Evolutionary conservation across 1,140 invertebrate species (phyloP), one percentile per base, ranked within the genome.

Genomic region (Drosophila navojoa): DNA sequence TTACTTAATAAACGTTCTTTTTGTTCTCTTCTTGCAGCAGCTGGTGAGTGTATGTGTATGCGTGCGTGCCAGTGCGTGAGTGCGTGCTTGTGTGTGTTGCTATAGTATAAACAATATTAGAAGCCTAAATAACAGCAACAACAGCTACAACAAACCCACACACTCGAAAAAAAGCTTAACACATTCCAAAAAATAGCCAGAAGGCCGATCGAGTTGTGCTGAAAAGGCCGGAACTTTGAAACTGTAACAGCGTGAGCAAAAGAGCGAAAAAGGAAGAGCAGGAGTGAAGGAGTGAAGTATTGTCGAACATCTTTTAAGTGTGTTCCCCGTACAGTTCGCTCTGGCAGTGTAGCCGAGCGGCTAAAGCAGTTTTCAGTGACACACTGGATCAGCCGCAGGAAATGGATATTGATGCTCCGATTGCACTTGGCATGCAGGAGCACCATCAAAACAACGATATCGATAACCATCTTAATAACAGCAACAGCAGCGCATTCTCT

Each of bases 341-440:
- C 54, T 47, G 61, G 40, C 50, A 54, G 3, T 7, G 10, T 25
- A 35, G 40, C 40, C 32, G 45, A 57, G 52, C 58, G 55, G 40
- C 38, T 19, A 40, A 62, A 35, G 10, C 60, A 67, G 67, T 47
- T 54, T 60, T n/a, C 5, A 49, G 49, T 52, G 35, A 71, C 76
- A 89, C 79, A 53, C 80, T 91, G 78, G 84, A 90, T 74, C 80
- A 81, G 76, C 72, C 69, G 73, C 79, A 90, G 81, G 90, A 90
- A 61, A 91, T 91, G 90, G 90, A 91, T 42, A 90, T 91, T 82
- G 90, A 91, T 84, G 71, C 87, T 74, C 72, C 87, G 27, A 40
- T 75, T 60, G 77, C 76, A 70, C 85, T 54, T 55, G 73, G 42
- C 55, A 66, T 57, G 50, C 73, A 67, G 73, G 73, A 77, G 77